Evolutionary conservation across 2,797 vertebrate genomes (phyloP), one percentile per base, ranked within the genome.

Genomic region (Acanthurus leucopareius): DNA sequence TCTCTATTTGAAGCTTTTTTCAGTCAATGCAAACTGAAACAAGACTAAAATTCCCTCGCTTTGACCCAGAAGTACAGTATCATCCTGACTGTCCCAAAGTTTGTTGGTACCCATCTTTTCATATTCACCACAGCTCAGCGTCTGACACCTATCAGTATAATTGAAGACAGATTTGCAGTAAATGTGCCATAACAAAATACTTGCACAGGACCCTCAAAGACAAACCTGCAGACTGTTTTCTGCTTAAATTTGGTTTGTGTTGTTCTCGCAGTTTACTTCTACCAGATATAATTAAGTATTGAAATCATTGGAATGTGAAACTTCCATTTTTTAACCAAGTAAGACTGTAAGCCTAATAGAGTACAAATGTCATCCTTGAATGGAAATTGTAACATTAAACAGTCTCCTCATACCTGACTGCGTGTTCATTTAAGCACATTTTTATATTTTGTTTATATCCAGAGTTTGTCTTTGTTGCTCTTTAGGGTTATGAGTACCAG

Each of bases 401-500:
- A 35, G 22, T 49, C 2, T 42, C 56, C 28, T 8, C 16, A 47
- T 3, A 19, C 15, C 7, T 15, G 19, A 48, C 62, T 2, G 54
- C 15, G 13, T 44, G 17, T 5, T 45, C 44, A 40, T 10, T 40
- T 40, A 7, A 10, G 38, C 10, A 44, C 3, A 57, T 28, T 7
- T 25, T 22, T 1, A 8, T 19, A 9, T 44, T 35, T 73, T 40
- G 7, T 48, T 70, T 59, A 6, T 25, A 51, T 47, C 2, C 3
- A n/a, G 17, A 53, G 48, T 69, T 10, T 61, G 11, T 80, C 25
- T 72, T 10, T 68, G 52, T 66, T 44, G 56, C 53, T 72, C 0
- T 65, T 64, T 68, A 98, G 97, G 97, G 96, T 25, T 96, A 91
- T 65, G 88, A 73, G 66, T 91, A 95, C 20, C 62, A 88, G 25